phyloP scores from a whole-genome alignment of 2,888 invertebrate species.

The Diploptera punctata region DNA sequence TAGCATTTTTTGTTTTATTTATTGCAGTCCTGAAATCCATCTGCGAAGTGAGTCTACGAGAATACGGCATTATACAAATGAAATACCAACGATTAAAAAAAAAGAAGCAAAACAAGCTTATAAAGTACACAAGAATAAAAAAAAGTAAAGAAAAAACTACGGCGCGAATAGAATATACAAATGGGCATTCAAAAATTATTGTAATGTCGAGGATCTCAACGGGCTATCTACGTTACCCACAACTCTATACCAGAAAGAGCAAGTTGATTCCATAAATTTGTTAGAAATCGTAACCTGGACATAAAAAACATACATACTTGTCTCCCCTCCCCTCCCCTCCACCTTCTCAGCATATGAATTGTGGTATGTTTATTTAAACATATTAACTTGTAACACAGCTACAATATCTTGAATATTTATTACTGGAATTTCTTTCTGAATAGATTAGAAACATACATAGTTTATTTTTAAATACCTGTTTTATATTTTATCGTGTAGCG shows the following conservation, averaged over 20 bases:
- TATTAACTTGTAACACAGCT: not conserved
- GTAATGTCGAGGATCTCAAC: not conserved
- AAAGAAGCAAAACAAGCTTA: not conserved
- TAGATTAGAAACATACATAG: not conserved
- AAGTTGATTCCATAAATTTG: conserved; percentile 35
- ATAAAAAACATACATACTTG: not conserved
- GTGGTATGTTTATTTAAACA: conserved; percentile 6
- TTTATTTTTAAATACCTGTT: conserved; percentile 11
- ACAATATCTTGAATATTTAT: conserved; percentile 12
- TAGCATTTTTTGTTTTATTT: no score
- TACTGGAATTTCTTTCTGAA: not conserved
- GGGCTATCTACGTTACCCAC: not conserved
- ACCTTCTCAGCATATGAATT: not conserved
- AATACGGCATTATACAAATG: not conserved
- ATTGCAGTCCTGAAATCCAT: no score
- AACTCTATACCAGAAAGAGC: not conserved
- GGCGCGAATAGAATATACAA: conserved; percentile 14
- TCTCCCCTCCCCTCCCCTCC: not conserved
- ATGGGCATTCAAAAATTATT: conserved; percentile 30
- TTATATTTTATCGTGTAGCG: not conserved
- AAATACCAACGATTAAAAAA: not conserved
- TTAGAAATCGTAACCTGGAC: conserved; percentile 8
- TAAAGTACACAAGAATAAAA: not conserved
- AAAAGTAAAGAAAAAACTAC: not conserved
- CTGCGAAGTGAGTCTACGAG: no score